Evolutionary conservation across 1,140 invertebrate species (phyloP), one percentile per base, ranked within the genome.

Genomic region (Drosophila subobscura): DNA sequence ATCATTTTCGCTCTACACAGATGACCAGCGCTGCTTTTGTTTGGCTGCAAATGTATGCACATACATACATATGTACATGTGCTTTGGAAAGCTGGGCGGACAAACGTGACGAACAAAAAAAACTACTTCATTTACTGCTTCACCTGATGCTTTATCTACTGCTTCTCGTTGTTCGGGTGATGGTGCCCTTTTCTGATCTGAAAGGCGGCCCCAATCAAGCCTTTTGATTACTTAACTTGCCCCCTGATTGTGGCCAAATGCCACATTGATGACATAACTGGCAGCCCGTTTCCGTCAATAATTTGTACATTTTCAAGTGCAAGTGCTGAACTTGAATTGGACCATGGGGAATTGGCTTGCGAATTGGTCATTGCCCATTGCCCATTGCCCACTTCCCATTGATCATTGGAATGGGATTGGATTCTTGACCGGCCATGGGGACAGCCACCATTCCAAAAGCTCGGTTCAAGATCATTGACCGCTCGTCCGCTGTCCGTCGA

Each of bases 261-360:
- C 61, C 77, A 78, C 72, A 88, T 86, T 88, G 83, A 79, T 88
- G 74, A 79, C 84, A 88, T 86, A 86, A 79, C 75, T 88, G 51
- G 49, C 46, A 67, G 61, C 33, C 65, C 20, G 33, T 64, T 49
- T 52, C 29, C 41, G 71, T 16, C 49, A 58, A 85, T 84, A 77
- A 74, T 74, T 81, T 85, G 66, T 74, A 81, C 73, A 81, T 86
- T 81, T 56, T 73, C 57, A 85, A 88, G 81, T 79, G 83, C 83
- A 88, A 86, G 79, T 88, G 83, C 23, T 88, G 78, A 88, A 79
- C 76, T 67, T 70, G 78, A 88, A 88, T 88, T 88, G 83, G 83
- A 78, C 83, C 53, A 77, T 46, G 51, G 84, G 83, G 79, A 77
- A 79, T 83, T 60, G 77, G 33, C 20, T 20, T 20, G 16, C 16